Conservation (phyloP, 1,140 invertebrate species). For the Parasteatoda tepidariorum region DNA sequence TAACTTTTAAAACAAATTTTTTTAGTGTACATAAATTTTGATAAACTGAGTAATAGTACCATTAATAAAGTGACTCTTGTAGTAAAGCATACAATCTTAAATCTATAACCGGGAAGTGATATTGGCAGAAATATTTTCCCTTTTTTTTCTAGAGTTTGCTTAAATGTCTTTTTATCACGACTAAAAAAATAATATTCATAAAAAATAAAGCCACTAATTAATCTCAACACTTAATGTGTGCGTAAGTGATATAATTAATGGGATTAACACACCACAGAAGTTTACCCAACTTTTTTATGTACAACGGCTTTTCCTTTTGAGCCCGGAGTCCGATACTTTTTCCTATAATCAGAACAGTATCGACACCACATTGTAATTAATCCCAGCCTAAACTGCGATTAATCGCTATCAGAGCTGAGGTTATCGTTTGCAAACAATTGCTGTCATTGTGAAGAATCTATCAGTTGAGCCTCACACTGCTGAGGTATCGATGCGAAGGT, state of each 20-base stretch:
- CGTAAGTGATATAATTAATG: constrained; percentile 41
- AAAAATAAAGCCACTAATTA: constrained; percentile 24
- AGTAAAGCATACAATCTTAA: too few species aligned
- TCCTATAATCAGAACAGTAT: constrained; percentile 34
- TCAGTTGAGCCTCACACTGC: background rate
- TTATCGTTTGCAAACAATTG: constrained; percentile 36
- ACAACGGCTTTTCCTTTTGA: background rate
- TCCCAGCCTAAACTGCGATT: constrained; percentile 28
- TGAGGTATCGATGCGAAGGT: constrained; percentile 20
- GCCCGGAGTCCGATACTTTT: background rate
- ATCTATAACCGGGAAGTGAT: too few species aligned
- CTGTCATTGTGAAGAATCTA: constrained; percentile 13
- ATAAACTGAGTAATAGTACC: too few species aligned
- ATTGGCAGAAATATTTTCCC: background rate
- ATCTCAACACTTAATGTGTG: constrained; percentile 23
- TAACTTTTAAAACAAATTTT: too few species aligned
- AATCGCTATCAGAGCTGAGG: background rate
- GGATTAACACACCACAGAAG: constrained; percentile 35
- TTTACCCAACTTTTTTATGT: constrained; percentile 22
- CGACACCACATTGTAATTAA: constrained; percentile 34
- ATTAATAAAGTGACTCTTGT: too few species aligned
- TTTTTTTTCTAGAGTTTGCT: background rate
- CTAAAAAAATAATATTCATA: background rate
- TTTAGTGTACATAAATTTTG: too few species aligned
- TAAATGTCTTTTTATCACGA: background rate